Base-by-base conservation (phyloP, 2,797 vertebrate species). In the Neosalanx taihuensis region DNA sequence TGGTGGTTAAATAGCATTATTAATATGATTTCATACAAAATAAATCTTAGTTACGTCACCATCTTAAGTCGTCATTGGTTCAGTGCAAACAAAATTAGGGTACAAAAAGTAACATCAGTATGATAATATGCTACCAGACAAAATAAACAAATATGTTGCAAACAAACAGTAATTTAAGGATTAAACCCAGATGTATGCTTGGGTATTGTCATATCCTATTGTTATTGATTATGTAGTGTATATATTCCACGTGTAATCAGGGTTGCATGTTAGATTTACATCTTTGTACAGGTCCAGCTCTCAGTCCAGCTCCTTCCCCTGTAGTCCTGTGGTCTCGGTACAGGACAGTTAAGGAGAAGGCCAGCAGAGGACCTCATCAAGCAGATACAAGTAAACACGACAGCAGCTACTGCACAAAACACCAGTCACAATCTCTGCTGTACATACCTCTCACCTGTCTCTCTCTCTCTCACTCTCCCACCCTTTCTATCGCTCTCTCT, bases 71-170 rank as follows among this genome's bases (percentile, higher is more conserved):
- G 82, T 82, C 72, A 82, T 88, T 88, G 87, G 89, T 76, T 84
- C 85, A 90, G 84, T 89, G 83, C 87, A 90, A 87, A 88, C 78
- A 83, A 73, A 84, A 80, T 89, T 87, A 69, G 89, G 90, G 88
- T 91, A 88, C 85, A 56, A 56, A 56, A 4, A 56, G 51, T 17
- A 75, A 87, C 72, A 83, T 78, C 57, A 83, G 77, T 72, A 81
- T 71, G 85, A 51, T 51, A 79, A 72, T 65, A 78, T 79, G 72
- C 85, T 46, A 46, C 41, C 41, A 46, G 7, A 46, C 77, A 75
- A 30, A 13, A 67, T 29, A n/a, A 56, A 53, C 66, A n/a, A 31
- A 51, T 18, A 31, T 29, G 29, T 67, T 13, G 18, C 49, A 67
- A 31, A 67, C 26, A 67, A 67, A 75, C 72, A 17, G 57, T 73